A percentile compares a stretch with the other conserved stretches of the same genome.
These are phyloP conservation scores for Bombylius discolor DNA, from an alignment of 2,888 invertebrate species.

Conservation along the genomic window DNA sequence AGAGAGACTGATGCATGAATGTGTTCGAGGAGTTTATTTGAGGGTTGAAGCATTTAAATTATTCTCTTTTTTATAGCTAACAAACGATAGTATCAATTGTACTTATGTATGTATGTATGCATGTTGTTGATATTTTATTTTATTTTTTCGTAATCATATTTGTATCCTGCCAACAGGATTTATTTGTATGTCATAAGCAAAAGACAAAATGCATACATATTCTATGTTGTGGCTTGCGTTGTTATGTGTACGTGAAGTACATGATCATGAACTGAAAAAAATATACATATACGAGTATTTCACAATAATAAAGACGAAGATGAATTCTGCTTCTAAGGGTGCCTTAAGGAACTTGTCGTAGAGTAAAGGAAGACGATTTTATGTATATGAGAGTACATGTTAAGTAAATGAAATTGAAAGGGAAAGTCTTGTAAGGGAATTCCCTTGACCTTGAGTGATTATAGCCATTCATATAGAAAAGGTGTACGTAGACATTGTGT, in stretches of 20 bases:
- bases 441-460: constrained; percentile 4
- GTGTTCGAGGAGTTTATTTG: too few relatives aligned
- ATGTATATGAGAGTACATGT: too few relatives aligned
- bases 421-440: constrained; percentile 1
- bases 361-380: not conserved
- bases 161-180: not conserved
- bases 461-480: not conserved
- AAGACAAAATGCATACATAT: not conserved
- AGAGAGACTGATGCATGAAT: too few relatives aligned
- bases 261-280: not conserved
- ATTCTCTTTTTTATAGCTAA: too few relatives aligned
- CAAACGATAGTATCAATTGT: too few relatives aligned
- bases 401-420: not conserved
- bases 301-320: too few relatives aligned
- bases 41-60: too few relatives aligned
- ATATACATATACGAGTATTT: too few relatives aligned
- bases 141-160: too few relatives aligned
- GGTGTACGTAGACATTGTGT: not conserved
- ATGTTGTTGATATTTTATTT: too few relatives aligned
- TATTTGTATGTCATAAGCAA: not conserved
- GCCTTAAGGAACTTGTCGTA: constrained; percentile 7
- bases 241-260: not conserved
- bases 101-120: too few relatives aligned
- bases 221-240: not conserved
- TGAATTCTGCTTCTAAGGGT: not conserved